A percentile compares a stretch with the other conserved stretches of the same genome.
These are phyloP conservation scores for Hyles euphorbiae DNA, from an alignment of 1,140 invertebrate genomes.

Conservation along the genomic window DNA sequence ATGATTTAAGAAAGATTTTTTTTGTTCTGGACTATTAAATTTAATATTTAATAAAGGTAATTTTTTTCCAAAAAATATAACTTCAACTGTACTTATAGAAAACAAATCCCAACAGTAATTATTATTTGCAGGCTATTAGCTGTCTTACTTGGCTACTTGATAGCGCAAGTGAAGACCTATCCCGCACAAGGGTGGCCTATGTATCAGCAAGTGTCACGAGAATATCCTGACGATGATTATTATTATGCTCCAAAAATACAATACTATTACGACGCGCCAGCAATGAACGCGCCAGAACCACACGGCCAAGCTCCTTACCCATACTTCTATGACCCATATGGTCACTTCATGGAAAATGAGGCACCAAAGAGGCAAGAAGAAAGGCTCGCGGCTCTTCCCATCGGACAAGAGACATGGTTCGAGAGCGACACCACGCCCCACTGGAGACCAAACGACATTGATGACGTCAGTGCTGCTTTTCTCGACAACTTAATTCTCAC, in stretches of 20 bases:
- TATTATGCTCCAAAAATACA: slow-evolving; percentile 62
- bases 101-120: not conserved
- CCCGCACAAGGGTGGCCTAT: slow-evolving; percentile 71
- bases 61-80: not conserved
- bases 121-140: slow-evolving; percentile 51
- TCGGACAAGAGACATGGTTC: slow-evolving; percentile 79
- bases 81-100: not conserved
- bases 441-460: slow-evolving; percentile 65
- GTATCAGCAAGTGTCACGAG: slow-evolving; percentile 58
- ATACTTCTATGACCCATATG: slow-evolving; percentile 74
- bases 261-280: slow-evolving; percentile 58
- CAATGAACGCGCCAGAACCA: slow-evolving; percentile 49
- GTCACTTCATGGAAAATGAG: slow-evolving; percentile 74
- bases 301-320: slow-evolving; percentile 71
- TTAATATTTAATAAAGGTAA: not conserved
- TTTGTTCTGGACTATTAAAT: not conserved
- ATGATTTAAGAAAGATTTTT: too few relatives aligned
- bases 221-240: slow-evolving; percentile 62
- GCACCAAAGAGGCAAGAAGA: slow-evolving; percentile 74
- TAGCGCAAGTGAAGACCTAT: slow-evolving; percentile 54
- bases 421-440: slow-evolving; percentile 68
- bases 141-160: slow-evolving; percentile 55
- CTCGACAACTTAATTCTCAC: slow-evolving; percentile 78
- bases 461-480: slow-evolving; percentile 78
- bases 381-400: slow-evolving; percentile 73